Percentiles rank a stretch among this genome's conserved stretches.
phyloP scores from a whole-genome alignment of 2,113 vertebrate genomes.

The Myxocyprinus asiaticus region DNA sequence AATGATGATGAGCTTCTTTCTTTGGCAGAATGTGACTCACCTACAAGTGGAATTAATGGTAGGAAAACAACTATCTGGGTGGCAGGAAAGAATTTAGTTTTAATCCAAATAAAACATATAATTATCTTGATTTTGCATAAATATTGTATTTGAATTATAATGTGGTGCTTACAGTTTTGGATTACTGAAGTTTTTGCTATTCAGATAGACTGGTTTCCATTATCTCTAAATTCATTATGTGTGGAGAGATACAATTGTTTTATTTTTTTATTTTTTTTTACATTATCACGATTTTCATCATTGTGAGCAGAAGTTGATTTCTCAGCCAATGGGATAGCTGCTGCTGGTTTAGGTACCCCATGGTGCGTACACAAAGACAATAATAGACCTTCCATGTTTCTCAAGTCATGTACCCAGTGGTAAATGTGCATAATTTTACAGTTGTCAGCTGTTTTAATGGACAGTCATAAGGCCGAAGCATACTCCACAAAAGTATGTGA shows the following conservation, averaged over 20 bases:
- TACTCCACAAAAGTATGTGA: not conserved
- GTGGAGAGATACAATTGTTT: not conserved
- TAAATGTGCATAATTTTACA: slow-evolving; percentile 17
- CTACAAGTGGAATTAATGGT: slow-evolving; percentile 38
- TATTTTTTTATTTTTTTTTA: slow-evolving; percentile 4
- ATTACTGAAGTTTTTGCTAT: not conserved
- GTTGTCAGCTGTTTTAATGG: not conserved
- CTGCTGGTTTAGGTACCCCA: slow-evolving; percentile 7
- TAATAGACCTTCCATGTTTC: slow-evolving; percentile 7
- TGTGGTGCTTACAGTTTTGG: not conserved
- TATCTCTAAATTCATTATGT: too few species aligned
- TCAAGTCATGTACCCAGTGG: slow-evolving; percentile 30
- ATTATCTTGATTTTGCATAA: not conserved
- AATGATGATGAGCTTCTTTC: slow-evolving; percentile 51
- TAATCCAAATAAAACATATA: not conserved
- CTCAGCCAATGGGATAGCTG: slow-evolving; percentile 19
- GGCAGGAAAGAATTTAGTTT: not conserved
- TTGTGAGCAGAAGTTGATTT: slow-evolving; percentile 10
- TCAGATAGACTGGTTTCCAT: not conserved
- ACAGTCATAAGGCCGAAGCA: not conserved
- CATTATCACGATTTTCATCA: slow-evolving; percentile 26
- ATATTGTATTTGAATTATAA: not conserved
- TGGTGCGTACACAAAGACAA: slow-evolving; percentile 9
- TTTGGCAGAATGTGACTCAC: slow-evolving; percentile 43
- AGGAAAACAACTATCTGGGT: slow-evolving; percentile 8